Evolutionary conservation across 2,113 vertebrate genomes (phyloP).

Genomic region (Dicrurus megarhynchus): DNA sequence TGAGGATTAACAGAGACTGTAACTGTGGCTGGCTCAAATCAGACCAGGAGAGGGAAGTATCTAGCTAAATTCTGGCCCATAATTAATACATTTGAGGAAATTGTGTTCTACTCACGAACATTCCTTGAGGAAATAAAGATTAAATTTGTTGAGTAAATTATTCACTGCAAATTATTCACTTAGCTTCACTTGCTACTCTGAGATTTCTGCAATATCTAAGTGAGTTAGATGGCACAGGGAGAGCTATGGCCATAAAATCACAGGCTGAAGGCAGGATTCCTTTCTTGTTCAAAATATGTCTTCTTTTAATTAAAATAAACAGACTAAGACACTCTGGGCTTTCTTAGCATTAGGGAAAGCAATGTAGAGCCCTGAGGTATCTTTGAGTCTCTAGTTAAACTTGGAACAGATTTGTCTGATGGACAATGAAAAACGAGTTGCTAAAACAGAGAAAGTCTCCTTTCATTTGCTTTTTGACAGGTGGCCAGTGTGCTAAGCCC

Average conservation of each 20-base stretch:
- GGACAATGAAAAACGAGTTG: background rate
- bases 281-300: background rate
- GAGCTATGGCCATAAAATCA: background rate
- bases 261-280: background rate
- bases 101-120: conserved; percentile 1
- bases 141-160: conserved; percentile 56
- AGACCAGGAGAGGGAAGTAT: conserved; percentile 31
- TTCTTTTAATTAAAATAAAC: background rate
- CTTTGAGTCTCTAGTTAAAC: background rate
- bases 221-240: background rate
- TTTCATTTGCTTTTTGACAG: background rate
- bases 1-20: background rate
- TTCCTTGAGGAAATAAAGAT: conserved; percentile 50
- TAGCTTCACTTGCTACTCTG: conserved; percentile 11
- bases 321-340: background rate
- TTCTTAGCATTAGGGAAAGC: background rate
- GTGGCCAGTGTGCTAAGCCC: background rate
- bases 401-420: background rate
- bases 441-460: background rate
- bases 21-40: background rate
- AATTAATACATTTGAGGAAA: conserved; percentile 51
- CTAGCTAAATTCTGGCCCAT: conserved; percentile 1
- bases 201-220: conserved; percentile 6
- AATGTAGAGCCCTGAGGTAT: background rate
- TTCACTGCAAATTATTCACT: conserved; percentile 49